A percentile compares a stretch with the other conserved stretches of the same genome.
These are phyloP conservation scores for Lepidurus packardi DNA, from an alignment of 1,140 invertebrate species.

Conservation along the genomic window DNA sequence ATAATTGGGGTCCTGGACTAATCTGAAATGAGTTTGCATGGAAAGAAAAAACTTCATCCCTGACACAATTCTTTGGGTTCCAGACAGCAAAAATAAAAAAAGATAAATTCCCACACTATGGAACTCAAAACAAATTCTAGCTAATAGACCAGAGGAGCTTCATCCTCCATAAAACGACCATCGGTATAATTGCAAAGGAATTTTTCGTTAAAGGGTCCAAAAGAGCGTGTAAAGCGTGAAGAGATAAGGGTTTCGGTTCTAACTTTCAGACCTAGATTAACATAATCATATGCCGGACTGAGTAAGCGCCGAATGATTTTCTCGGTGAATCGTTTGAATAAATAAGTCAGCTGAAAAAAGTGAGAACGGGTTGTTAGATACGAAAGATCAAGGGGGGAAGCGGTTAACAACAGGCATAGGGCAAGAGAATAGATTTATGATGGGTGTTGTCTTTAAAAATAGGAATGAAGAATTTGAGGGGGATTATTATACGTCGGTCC, in stretches of 20 bases:
- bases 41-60: neutral
- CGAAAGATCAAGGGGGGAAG: neutral
- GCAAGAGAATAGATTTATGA: neutral
- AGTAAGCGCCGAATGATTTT: neutral
- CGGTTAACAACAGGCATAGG: neutral
- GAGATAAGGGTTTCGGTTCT: neutral
- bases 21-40: neutral
- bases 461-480: neutral
- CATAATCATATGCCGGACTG: conserved; percentile 3
- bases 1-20: neutral
- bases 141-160: neutral
- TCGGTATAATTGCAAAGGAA: neutral
- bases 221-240: conserved; percentile 2
- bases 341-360: conserved; percentile 8
- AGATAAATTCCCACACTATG: neutral
- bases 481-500: conserved; percentile 3
- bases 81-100: too few relatives aligned
- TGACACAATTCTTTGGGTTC: too few relatives aligned
- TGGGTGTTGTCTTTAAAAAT: conserved; percentile 11
- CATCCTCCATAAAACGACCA: neutral
- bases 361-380: neutral
- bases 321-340: neutral
- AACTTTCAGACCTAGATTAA: neutral
- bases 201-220: neutral
- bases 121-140: neutral